These are phyloP conservation scores for Temnothorax curvispinosus DNA, from an alignment of 1,140 invertebrate species.

Conservation along the genomic window DNA sequence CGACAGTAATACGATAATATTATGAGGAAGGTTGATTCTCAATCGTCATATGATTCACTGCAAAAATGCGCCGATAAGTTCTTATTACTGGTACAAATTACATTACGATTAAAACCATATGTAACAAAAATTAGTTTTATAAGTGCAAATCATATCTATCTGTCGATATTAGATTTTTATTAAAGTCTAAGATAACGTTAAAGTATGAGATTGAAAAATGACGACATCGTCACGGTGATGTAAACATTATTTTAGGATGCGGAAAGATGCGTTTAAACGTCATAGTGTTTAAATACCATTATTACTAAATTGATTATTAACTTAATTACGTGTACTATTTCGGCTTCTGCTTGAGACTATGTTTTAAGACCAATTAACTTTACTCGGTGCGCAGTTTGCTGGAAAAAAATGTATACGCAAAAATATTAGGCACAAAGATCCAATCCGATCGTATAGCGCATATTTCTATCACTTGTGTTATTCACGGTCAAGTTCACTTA, in stretches of 20 bases:
- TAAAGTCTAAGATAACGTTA: neutral
- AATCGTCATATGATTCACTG: neutral
- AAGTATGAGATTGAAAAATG: neutral
- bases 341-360: too few relatives aligned
- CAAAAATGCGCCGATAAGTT: neutral
- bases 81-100: neutral
- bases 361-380: too few relatives aligned
- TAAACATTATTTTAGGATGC: neutral
- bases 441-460: too few relatives aligned
- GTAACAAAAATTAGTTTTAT: neutral
- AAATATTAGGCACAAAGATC: neutral
- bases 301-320: too few relatives aligned
- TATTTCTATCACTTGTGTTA: too few relatives aligned
- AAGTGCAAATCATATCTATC: neutral
- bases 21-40: neutral
- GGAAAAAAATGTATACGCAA: too few relatives aligned
- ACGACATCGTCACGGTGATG: neutral
- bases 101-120: neutral
- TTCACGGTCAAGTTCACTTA: too few relatives aligned
- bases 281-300: neutral
- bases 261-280: neutral
- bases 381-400: too few relatives aligned
- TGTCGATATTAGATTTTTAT: conserved; percentile 1
- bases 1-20: neutral
- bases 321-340: too few relatives aligned